Percentiles rank a stretch among this genome's conserved stretches.
phyloP scores from a whole-genome alignment of 2,888 invertebrate species.

The Rosalia funebris region DNA sequence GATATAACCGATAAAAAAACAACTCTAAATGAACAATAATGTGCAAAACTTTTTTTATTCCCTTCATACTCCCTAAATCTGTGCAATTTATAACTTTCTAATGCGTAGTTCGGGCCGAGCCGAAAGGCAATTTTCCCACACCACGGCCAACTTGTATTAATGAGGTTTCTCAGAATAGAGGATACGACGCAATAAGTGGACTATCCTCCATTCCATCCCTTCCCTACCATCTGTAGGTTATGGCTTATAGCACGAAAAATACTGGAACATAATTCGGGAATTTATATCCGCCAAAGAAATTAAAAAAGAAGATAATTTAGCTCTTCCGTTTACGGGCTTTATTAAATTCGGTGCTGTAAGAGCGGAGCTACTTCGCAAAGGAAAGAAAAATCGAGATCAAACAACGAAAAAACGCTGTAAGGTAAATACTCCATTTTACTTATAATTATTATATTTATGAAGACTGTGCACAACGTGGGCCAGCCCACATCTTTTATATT shows the following conservation, averaged over 20 bases:
- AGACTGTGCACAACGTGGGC: no score
- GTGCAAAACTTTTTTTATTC: neutral
- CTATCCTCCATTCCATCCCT: neutral
- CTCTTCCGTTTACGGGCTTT: neutral
- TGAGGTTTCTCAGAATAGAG: neutral
- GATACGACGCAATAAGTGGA: neutral
- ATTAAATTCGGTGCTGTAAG: neutral
- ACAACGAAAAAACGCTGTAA: no score
- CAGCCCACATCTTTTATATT: no score
- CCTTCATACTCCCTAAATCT: neutral
- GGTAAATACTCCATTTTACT: no score
- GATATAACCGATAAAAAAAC: no score
- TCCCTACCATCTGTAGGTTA: neutral
- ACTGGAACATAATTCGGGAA: neutral
- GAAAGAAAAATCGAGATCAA: no score
- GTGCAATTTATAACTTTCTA: neutral
- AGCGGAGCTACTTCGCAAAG: no score
- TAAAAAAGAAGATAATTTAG: neutral
- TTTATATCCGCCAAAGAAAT: neutral
- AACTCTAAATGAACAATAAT: no score
- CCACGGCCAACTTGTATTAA: neutral
- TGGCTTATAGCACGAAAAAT: neutral
- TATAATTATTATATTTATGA: no score
- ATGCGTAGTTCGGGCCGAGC: neutral
- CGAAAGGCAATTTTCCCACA: neutral